These are phyloP conservation scores for Apotomis betuletana DNA, from an alignment of 2,888 invertebrate species.

Conservation along the genomic window DNA sequence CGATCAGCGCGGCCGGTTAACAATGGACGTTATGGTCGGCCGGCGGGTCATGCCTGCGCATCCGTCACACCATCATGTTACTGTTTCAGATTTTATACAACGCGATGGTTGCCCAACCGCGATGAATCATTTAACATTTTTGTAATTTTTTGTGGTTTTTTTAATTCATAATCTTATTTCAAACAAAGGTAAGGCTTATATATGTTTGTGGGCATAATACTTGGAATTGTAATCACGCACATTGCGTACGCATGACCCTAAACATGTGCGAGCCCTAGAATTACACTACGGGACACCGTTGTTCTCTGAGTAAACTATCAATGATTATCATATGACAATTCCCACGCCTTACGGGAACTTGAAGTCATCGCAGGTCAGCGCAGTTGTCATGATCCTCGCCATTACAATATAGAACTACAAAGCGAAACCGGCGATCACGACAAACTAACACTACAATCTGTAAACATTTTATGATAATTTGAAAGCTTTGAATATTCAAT, in stretches of 20 bases:
- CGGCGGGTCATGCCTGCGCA: slow-evolving; percentile 59
- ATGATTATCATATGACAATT: slow-evolving; percentile 40
- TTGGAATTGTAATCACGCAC: neutral
- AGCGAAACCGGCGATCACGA: slow-evolving; percentile 33
- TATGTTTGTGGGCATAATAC: too few species aligned
- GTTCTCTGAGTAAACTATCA: slow-evolving; percentile 26
- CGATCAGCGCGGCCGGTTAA: slow-evolving; percentile 44
- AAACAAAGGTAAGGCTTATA: too few species aligned
- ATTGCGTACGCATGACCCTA: slow-evolving; percentile 17
- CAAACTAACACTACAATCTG: slow-evolving; percentile 22
- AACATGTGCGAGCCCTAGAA: slow-evolving; percentile 20
- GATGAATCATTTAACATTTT: neutral
- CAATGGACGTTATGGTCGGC: slow-evolving; percentile 66
- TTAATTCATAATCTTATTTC: too few species aligned
- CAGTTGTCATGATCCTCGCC: slow-evolving; percentile 39
- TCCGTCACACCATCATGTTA: slow-evolving; percentile 58
- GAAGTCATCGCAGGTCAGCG: slow-evolving; percentile 41
- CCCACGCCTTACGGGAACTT: slow-evolving; percentile 41
- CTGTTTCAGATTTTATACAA: slow-evolving; percentile 35
- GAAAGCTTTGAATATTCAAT: slow-evolving; percentile 2
- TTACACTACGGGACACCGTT: slow-evolving; percentile 29
- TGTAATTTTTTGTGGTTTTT: too few species aligned
- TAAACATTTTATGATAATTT: slow-evolving; percentile 16
- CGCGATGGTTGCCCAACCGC: slow-evolving; percentile 7
- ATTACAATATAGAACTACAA: slow-evolving; percentile 35